These are phyloP conservation scores for Procambarus virginalis DNA, from an alignment of 1,140 invertebrate genomes.

Conservation along the genomic window DNA sequence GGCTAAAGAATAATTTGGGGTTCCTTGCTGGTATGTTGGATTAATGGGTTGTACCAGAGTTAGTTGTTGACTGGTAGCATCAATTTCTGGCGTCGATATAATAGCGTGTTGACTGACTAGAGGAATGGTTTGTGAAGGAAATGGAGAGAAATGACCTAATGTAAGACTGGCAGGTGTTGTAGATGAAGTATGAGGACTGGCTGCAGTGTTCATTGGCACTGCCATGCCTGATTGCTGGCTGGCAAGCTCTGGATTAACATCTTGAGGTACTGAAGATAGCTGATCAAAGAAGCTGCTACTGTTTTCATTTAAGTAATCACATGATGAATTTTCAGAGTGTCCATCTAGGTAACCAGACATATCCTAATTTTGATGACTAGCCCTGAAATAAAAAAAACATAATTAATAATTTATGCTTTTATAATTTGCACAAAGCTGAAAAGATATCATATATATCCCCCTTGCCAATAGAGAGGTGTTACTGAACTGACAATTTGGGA, in stretches of 20 bases:
- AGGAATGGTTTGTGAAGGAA: background rate
- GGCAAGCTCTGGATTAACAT: background rate
- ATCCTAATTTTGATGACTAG: background rate
- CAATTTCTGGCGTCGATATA: background rate
- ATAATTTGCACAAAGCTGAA: no score
- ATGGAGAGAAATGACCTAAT: slow-evolving; percentile 16
- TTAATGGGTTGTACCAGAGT: background rate
- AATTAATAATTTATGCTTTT: background rate
- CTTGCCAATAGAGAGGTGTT: no score
- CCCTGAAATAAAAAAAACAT: slow-evolving; percentile 33
- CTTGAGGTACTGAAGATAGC: slow-evolving; percentile 23
- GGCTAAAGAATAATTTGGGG: background rate
- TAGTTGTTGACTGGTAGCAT: background rate
- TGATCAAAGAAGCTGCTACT: slow-evolving; percentile 54
- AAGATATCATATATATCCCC: no score
- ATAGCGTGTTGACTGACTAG: slow-evolving; percentile 7
- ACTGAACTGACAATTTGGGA: no score
- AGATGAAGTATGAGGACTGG: slow-evolving; percentile 8
- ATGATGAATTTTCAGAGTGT: slow-evolving; percentile 1
- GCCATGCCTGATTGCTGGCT: slow-evolving; percentile 4
- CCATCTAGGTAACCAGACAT: slow-evolving; percentile 35
- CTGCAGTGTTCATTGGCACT: slow-evolving; percentile 9
- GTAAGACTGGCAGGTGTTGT: slow-evolving; percentile 20
- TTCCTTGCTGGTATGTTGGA: slow-evolving; percentile 9
- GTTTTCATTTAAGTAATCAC: slow-evolving; percentile 19